Conservation (phyloP, 2,888 invertebrate genomes). For the Mimumesa dahlbomi region DNA sequence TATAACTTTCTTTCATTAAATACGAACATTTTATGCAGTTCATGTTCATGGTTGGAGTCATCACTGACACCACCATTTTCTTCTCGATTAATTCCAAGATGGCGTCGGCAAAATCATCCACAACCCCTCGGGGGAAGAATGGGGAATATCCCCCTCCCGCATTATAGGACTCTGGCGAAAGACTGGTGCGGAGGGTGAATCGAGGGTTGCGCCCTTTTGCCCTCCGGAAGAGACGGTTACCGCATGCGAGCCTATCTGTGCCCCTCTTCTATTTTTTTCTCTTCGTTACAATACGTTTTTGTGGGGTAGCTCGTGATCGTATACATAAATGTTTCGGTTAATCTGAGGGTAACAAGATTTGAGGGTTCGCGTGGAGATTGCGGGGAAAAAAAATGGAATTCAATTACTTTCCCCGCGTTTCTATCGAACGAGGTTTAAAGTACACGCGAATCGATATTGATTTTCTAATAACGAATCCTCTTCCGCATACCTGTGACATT, state of each 20-base stretch:
- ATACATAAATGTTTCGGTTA: slow-evolving; percentile 73
- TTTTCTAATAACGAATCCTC: too few species aligned
- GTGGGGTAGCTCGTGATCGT: slow-evolving; percentile 65
- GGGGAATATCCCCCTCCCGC: slow-evolving; percentile 44
- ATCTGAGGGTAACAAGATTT: slow-evolving; percentile 60
- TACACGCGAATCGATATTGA: too few species aligned
- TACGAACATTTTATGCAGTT: too few species aligned
- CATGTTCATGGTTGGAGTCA: not conserved
- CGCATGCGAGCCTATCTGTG: slow-evolving; percentile 59
- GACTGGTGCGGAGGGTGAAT: slow-evolving; percentile 26
- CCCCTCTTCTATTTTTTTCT: slow-evolving; percentile 69
- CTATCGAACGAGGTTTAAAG: too few species aligned
- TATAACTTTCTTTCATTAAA: too few species aligned
- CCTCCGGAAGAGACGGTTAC: slow-evolving; percentile 70
- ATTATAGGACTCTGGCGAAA: slow-evolving; percentile 66
- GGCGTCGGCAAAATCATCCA: slow-evolving; percentile 67
- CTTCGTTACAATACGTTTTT: slow-evolving; percentile 54
- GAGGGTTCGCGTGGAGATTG: slow-evolving; percentile 29
- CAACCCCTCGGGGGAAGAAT: slow-evolving; percentile 57
- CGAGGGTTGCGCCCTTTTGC: slow-evolving; percentile 71
- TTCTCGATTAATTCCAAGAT: slow-evolving; percentile 77
- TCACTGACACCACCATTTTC: slow-evolving; percentile 74
- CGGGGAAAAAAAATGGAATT: slow-evolving; percentile 27
- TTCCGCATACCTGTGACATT: too few species aligned
- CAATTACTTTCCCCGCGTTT: slow-evolving; percentile 30